Evolutionary conservation across 1,140 invertebrate species (phyloP).

Genomic region (Nasonia vitripennis): DNA sequence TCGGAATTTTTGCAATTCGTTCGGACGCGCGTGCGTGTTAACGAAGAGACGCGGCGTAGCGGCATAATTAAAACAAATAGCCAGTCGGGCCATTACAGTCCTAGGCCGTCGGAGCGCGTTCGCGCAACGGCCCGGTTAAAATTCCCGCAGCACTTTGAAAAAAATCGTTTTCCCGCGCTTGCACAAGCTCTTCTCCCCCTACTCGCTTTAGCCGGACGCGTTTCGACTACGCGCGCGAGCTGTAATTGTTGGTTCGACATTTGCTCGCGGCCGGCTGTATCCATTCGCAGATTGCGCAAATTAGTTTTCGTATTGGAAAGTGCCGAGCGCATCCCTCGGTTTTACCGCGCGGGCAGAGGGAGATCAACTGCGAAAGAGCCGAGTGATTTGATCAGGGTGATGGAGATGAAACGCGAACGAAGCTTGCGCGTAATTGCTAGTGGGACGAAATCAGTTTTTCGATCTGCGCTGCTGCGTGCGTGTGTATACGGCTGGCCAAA

Average conservation of each 20-base stretch:
- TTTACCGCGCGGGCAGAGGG: slow-evolving; percentile 27
- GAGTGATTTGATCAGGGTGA: slow-evolving; percentile 48
- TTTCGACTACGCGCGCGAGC: not conserved
- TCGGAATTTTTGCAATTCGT: not conserved
- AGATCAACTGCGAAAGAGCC: slow-evolving; percentile 56
- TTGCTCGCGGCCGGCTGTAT: not conserved
- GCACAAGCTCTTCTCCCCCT: not conserved
- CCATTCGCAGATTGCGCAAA: slow-evolving; percentile 31
- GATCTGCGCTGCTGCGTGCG: too few relatives aligned
- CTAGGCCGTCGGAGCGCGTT: too few relatives aligned
- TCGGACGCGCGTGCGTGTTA: not conserved
- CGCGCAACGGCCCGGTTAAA: not conserved
- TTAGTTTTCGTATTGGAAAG: slow-evolving; percentile 30
- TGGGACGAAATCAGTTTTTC: slow-evolving; percentile 40
- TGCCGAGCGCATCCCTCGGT: not conserved
- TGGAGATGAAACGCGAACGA: slow-evolving; percentile 47
- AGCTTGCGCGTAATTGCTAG: slow-evolving; percentile 40
- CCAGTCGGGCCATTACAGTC: not conserved
- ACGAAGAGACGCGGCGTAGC: not conserved
- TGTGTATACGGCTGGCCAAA: slow-evolving; percentile 11
- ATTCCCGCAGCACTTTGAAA: slow-evolving; percentile 7
- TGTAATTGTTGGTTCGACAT: slow-evolving; percentile 32
- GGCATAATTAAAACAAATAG: slow-evolving; percentile 25
- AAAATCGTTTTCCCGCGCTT: slow-evolving; percentile 13
- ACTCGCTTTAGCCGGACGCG: not conserved